Evolutionary conservation across 37 sponge, comb jelly and placozoan genomes (phyloP).

Genomic region (Chondrilla cf. caribensis): DNA sequence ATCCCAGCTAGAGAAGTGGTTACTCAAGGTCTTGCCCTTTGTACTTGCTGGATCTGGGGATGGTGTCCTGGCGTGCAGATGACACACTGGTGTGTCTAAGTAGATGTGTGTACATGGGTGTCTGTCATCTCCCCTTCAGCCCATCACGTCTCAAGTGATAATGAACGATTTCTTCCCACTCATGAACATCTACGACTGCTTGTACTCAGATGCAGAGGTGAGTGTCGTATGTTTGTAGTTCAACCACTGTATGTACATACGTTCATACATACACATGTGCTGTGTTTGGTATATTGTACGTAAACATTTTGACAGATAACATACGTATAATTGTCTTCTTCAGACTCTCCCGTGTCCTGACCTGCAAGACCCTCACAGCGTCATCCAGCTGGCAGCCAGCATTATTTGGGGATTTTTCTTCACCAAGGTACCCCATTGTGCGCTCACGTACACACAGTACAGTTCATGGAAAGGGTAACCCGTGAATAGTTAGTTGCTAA

Average conservation of each 20-base stretch:
- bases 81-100: no score
- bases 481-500: no score
- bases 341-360: constrained; percentile 66
- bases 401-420: constrained; percentile 52
- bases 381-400: constrained; percentile 44
- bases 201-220: constrained; percentile 53
- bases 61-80: no score
- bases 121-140: background rate
- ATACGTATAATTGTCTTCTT: no score
- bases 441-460: no score
- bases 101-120: no score
- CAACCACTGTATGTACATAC: no score
- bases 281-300: background rate
- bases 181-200: constrained; percentile 50
- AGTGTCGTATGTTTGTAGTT: background rate
- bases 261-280: background rate
- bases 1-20: no score
- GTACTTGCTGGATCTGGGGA: no score
- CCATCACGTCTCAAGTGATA: background rate
- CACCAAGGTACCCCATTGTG: constrained; percentile 59
- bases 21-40: no score
- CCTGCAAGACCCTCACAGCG: constrained; percentile 23
- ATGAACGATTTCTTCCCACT: constrained; percentile 58
- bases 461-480: no score
- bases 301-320: background rate